Base-by-base conservation (phyloP, 23 tunicate genomes). In the Aplidium turbinatum region DNA sequence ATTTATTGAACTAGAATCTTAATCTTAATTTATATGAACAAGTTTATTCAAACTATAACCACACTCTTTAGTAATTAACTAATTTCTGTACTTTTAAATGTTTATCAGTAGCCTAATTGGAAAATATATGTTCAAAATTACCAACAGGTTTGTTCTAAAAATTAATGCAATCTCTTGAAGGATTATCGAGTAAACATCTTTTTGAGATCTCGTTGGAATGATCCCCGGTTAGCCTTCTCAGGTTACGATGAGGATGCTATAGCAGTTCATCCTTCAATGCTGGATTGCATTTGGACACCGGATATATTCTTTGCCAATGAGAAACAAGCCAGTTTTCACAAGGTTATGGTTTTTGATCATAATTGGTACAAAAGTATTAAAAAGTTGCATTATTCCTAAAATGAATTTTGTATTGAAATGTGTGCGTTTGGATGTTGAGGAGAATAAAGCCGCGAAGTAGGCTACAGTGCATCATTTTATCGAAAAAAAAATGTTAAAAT, bases 301-400 rank as follows among this genome's bases (percentile, higher is more conserved):
- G 98, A 93, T 68, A 69, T 93, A 9, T 93, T 85, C 50, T 93
- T 93, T 47, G 89, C 98, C 18, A 93, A 93, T 60, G 98, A 93
- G 50, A 93, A 93, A 70, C 80, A 81, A 29, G 98, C 98, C 27
- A 81, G 77, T 47, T 93, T 93, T 46, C 98, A 93, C 40, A 68
- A 82, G 79, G 98, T 93, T 7, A n/a, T n/a, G n/a, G n/a, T n/a
- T n/a, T n/a, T n/a, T n/a, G n/a, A n/a, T n/a, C n/a, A n/a, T n/a
- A n/a, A n/a, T n/a, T n/a, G n/a, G n/a, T n/a, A n/a, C n/a, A n/a
- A n/a, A n/a, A n/a, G n/a, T n/a, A n/a, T n/a, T n/a, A n/a, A n/a
- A n/a, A n/a, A n/a, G n/a, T n/a, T n/a, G n/a, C n/a, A n/a, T n/a
- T n/a, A n/a, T n/a, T n/a, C n/a, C n/a, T n/a, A n/a, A n/a, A n/a